Evolutionary conservation across 2,888 invertebrate species (phyloP).

Genomic region (Sminthurinus aureus): DNA sequence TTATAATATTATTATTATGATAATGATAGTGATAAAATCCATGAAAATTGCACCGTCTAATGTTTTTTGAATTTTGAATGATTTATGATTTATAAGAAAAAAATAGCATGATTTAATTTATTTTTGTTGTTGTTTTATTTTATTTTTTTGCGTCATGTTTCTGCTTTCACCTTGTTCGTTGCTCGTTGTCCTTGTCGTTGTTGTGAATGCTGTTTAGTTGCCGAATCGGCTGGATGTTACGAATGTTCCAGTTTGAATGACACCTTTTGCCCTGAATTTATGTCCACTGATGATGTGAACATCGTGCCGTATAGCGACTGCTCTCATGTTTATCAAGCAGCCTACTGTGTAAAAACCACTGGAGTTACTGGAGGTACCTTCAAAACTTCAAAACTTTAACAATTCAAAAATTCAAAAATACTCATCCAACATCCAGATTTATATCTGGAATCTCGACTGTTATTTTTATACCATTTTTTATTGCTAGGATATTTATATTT

Average conservation of each 20-base stretch:
- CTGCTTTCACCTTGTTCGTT: background rate
- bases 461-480: background rate
- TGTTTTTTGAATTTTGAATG: no score
- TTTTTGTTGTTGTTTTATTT: no score
- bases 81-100: no score
- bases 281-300: slow-evolving; percentile 52
- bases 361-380: slow-evolving; percentile 79
- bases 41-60: no score
- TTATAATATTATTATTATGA: no score
- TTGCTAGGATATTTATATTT: background rate
- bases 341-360: slow-evolving; percentile 66
- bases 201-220: slow-evolving; percentile 27
- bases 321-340: slow-evolving; percentile 48
- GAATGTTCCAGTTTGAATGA: slow-evolving; percentile 57
- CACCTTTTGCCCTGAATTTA: slow-evolving; percentile 55
- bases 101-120: no score
- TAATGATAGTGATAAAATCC: no score
- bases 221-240: slow-evolving; percentile 46
- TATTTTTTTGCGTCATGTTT: background rate
- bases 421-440: background rate
- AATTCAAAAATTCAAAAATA: background rate
- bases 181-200: background rate
- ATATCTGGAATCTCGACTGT: background rate
- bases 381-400: no score
- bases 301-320: slow-evolving; percentile 53